Percentiles rank a stretch among this genome's conserved stretches.
phyloP scores from a whole-genome alignment of 2,888 invertebrate species.

The Sylvicola cinctus region DNA sequence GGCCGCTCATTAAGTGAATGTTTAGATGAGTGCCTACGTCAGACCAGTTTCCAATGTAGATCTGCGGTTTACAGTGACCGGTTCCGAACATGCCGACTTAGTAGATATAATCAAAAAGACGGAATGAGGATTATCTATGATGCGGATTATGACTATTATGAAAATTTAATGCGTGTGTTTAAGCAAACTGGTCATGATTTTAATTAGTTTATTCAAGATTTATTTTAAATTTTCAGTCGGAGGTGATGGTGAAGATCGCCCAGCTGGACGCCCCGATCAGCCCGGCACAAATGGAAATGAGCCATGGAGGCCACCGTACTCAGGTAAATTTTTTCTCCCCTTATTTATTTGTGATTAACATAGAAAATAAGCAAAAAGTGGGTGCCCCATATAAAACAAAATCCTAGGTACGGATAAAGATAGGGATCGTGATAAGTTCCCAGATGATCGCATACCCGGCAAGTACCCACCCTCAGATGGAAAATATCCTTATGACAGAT shows the following conservation, averaged over 20 bases:
- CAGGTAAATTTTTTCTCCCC: slow-evolving; percentile 10
- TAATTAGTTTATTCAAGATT: slow-evolving; percentile 5
- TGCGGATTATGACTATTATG: slow-evolving; percentile 82
- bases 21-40: slow-evolving; percentile 70
- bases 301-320: slow-evolving; percentile 14
- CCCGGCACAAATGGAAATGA: slow-evolving; percentile 13
- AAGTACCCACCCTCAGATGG: slow-evolving; percentile 18
- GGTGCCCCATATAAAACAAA: slow-evolving; percentile 16
- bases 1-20: slow-evolving; percentile 77
- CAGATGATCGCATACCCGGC: slow-evolving; percentile 20
- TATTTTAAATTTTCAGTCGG: slow-evolving; percentile 27
- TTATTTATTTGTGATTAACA: too few species aligned
- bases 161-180: slow-evolving; percentile 76
- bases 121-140: slow-evolving; percentile 77
- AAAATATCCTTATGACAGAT: slow-evolving; percentile 18
- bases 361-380: not conserved
- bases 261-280: slow-evolving; percentile 13
- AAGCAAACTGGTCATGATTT: slow-evolving; percentile 1
- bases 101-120: slow-evolving; percentile 69
- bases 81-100: slow-evolving; percentile 62
- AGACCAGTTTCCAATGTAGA: slow-evolving; percentile 76
- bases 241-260: slow-evolving; percentile 15
- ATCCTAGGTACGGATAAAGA: slow-evolving; percentile 22
- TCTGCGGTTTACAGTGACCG: slow-evolving; percentile 77
- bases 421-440: slow-evolving; percentile 22